A percentile compares a stretch with the other conserved stretches of the same genome.
These are phyloP conservation scores for Monochamus saltuarius DNA, from an alignment of 1,140 invertebrate genomes.

Conservation along the genomic window DNA sequence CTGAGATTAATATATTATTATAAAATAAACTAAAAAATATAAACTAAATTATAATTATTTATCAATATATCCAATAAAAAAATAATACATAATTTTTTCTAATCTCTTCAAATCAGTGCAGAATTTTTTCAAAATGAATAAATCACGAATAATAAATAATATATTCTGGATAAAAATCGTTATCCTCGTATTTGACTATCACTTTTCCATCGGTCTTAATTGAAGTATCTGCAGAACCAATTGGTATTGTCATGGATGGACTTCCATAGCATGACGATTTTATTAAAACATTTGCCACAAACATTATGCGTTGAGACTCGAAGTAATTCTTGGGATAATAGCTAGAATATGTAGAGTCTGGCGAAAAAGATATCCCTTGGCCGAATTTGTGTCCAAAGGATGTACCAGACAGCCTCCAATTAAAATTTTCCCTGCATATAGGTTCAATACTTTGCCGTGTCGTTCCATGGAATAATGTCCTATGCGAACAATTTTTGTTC, in stretches of 20 bases:
- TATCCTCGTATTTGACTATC: conserved; percentile 8
- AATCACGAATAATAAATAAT: conserved; percentile 9
- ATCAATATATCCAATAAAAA: no score
- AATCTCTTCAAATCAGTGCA: no score
- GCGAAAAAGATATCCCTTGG: conserved; percentile 2
- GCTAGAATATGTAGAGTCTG: not conserved
- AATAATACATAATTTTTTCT: no score
- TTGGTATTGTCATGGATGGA: conserved; percentile 1
- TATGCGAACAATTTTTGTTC: not conserved
- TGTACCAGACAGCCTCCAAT: conserved; percentile 4
- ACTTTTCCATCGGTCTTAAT: not conserved
- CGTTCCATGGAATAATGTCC: conserved; percentile 5
- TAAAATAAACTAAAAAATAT: conserved; percentile 5
- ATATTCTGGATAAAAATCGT: conserved; percentile 10
- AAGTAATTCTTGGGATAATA: not conserved
- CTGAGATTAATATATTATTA: not conserved
- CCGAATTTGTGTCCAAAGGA: conserved; percentile 3
- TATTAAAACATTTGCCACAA: conserved; percentile 1
- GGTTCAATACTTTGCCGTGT: not conserved
- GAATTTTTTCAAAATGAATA: not conserved
- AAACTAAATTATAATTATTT: no score
- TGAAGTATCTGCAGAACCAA: not conserved
- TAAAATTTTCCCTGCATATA: conserved; percentile 5
- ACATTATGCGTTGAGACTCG: not conserved
- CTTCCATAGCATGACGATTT: not conserved